Conservation (phyloP, 2,888 invertebrate genomes). For the Callyntrura guangdongensis region DNA sequence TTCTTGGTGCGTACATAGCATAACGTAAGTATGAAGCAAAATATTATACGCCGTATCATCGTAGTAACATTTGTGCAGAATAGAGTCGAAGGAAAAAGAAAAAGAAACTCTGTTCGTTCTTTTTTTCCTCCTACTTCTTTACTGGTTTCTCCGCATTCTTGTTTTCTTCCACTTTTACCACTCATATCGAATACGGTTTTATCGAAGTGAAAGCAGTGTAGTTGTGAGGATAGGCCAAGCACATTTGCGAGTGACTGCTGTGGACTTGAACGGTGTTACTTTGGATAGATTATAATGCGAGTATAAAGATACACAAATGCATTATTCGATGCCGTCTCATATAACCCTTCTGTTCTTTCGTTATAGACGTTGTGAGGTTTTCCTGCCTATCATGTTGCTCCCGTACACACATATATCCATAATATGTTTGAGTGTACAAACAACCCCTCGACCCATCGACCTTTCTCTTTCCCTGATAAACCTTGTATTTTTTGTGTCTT, state of each 20-base stretch:
- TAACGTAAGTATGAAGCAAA: constrained; percentile 16
- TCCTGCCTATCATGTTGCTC: constrained; percentile 6
- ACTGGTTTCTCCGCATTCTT: background rate
- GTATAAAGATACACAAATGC: constrained; percentile 30
- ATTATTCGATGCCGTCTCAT: constrained; percentile 53
- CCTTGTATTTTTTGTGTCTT: constrained; percentile 38
- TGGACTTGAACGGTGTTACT: constrained; percentile 24
- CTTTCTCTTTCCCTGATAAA: constrained; percentile 53
- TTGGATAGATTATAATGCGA: constrained; percentile 52
- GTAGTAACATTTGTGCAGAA: constrained; percentile 61
- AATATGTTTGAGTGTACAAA: constrained; percentile 46
- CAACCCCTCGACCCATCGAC: constrained; percentile 57
- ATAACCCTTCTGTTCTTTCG: constrained; percentile 16
- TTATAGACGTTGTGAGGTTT: background rate
- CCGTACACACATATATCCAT: background rate
- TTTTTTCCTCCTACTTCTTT: constrained; percentile 17
- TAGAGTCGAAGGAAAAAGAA: constrained; percentile 54
- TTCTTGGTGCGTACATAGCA: background rate
- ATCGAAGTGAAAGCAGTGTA: constrained; percentile 21
- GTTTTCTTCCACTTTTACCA: constrained; percentile 27
- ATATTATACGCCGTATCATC: background rate
- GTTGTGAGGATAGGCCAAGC: background rate
- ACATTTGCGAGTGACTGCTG: constrained; percentile 3
- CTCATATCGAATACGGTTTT: constrained; percentile 56
- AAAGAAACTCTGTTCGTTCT: constrained; percentile 37